Percentiles rank a stretch among this genome's conserved stretches.
These are phyloP conservation scores for Luehdorfia chinensis DNA, from an alignment of 1,140 invertebrate genomes.

Conservation along the genomic window DNA sequence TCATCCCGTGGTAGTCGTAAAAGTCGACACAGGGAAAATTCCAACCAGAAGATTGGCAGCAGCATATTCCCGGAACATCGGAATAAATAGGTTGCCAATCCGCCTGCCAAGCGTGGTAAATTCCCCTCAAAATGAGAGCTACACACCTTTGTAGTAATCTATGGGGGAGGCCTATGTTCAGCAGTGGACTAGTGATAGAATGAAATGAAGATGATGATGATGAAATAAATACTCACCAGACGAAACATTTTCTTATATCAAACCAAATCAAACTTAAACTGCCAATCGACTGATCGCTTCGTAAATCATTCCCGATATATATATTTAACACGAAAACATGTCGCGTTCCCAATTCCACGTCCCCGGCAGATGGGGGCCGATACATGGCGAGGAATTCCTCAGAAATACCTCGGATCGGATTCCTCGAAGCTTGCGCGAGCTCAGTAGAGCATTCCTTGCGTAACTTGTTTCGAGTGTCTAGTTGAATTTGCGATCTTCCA, in stretches of 20 bases:
- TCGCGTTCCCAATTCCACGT: constrained; percentile 4
- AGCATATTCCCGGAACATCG: too few species aligned
- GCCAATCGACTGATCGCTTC: constrained; percentile 1
- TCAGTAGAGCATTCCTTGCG: constrained; percentile 5
- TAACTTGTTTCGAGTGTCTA: not conserved
- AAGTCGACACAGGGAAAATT: too few species aligned
- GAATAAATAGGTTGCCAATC: too few species aligned
- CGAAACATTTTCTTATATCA: constrained; percentile 18
- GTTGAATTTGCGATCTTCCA: not conserved
- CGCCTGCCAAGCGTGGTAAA: too few species aligned
- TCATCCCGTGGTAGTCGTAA: too few species aligned
- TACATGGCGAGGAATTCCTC: constrained; percentile 11
- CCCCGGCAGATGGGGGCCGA: not conserved
- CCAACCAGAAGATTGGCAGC: too few species aligned
- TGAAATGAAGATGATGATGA: too few species aligned
- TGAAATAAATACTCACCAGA: constrained; percentile 22
- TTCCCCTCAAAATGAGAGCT: too few species aligned
- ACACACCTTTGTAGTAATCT: too few species aligned
- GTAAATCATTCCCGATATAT: not conserved
- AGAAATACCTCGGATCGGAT: constrained; percentile 1
- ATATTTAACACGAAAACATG: constrained; percentile 15
- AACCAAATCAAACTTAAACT: constrained; percentile 1
- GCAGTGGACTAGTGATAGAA: too few species aligned
- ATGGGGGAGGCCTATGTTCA: too few species aligned
- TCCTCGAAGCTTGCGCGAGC: not conserved